phyloP scores from a whole-genome alignment of 2,113 vertebrate genomes.

The Ctenodactylus gundi region DNA sequence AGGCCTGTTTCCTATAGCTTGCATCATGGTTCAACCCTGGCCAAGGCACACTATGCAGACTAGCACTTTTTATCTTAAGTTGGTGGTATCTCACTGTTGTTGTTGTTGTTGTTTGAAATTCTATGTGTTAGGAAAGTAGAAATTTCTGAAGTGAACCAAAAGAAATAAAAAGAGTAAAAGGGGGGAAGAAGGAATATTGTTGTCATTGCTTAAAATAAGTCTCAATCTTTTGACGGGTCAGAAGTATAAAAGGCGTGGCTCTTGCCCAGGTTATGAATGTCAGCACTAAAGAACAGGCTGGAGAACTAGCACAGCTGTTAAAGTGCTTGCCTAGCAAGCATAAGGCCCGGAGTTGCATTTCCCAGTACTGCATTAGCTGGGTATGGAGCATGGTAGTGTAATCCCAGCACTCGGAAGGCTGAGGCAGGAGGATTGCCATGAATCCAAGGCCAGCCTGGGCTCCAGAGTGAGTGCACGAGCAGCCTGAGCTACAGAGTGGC shows the following conservation, averaged over 20 bases:
- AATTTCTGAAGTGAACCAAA: background rate
- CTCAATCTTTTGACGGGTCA: background rate
- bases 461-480: too few relatives aligned
- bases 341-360: too few relatives aligned
- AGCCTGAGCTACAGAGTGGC: too few relatives aligned
- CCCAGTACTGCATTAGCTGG: too few relatives aligned
- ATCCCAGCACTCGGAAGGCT: too few relatives aligned
- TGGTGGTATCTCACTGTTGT: conserved; percentile 16
- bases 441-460: too few relatives aligned
- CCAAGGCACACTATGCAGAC: background rate
- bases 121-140: background rate
- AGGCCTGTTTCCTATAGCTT: background rate
- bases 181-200: background rate
- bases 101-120: conserved; percentile 26
- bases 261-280: background rate
- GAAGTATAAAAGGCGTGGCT: background rate
- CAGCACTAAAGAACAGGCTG: too few relatives aligned
- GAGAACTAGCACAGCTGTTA: too few relatives aligned
- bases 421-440: too few relatives aligned
- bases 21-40: background rate
- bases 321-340: too few relatives aligned
- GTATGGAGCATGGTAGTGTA: too few relatives aligned
- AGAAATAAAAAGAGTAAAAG: background rate
- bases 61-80: background rate
- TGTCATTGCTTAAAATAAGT: background rate